Percentiles rank a stretch among this genome's conserved stretches.
Evolutionary conservation across 1,140 invertebrate genomes (phyloP).

Genomic region (Thaumetopoea pityocampa): DNA sequence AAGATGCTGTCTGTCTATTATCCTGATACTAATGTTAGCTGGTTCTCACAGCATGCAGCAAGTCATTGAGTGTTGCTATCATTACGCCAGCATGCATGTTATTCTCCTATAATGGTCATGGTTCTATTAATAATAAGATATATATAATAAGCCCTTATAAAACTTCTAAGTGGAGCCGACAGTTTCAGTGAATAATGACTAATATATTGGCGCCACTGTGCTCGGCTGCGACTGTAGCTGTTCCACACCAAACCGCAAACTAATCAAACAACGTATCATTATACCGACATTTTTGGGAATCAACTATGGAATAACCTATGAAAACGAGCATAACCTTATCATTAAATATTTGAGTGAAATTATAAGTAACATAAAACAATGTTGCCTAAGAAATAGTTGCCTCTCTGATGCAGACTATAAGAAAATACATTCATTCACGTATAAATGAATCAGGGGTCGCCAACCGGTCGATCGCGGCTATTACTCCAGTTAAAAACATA

Average conservation of each 20-base stretch:
- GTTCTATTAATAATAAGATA: constrained; percentile 9
- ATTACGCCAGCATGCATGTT: neutral
- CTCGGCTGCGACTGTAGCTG: constrained; percentile 7
- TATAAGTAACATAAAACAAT: neutral
- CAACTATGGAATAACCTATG: constrained; percentile 31
- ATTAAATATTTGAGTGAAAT: neutral
- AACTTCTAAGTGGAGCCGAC: constrained; percentile 14
- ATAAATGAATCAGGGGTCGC: no score
- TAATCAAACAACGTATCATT: constrained; percentile 66
- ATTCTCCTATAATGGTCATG: constrained; percentile 2
- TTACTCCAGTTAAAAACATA: no score
- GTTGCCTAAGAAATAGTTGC: neutral
- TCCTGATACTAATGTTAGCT: no score
- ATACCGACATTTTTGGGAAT: constrained; percentile 56
- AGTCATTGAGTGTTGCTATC: no score
- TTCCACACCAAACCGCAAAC: constrained; percentile 50
- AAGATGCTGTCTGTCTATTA: no score
- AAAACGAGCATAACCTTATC: constrained; percentile 42
- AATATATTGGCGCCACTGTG: constrained; percentile 56
- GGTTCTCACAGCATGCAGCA: no score
- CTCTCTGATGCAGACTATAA: neutral
- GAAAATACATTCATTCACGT: no score
- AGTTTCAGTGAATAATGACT: constrained; percentile 29
- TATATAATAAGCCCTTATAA: constrained; percentile 14
- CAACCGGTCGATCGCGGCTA: no score